Evolutionary conservation across 2,113 vertebrate genomes (phyloP), one percentile per base, ranked within the genome.

Genomic region (Grammomys dolichurus): DNA sequence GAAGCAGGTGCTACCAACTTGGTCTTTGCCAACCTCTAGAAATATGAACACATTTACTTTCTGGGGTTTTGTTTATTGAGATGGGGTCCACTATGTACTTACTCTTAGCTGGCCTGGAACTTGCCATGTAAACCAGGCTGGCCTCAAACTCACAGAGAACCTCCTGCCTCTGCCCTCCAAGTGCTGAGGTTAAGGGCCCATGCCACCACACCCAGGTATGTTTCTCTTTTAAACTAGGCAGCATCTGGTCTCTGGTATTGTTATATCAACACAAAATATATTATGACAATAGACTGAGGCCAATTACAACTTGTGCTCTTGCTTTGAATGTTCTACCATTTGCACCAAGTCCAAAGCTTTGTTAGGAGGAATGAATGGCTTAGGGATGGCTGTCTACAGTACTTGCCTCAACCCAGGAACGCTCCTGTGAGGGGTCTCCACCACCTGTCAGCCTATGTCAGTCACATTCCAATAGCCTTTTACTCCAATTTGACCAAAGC

Each of bases 291-390:
- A 69, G 48, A 48, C 51, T 65, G 72, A 73, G 43, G 54, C 10
- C 31, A 40, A 11, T 75, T 78, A 43, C 63, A 43, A 63, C 69
- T 84, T 82, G 31, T 46, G 1, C n/a, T 60, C 43, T 87, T 88
- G 26, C 1, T 14, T 60, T 77, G 33, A 56, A n/a, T 12, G n/a
- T 14, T 89, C 58, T 46, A 26, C 26, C 20, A 24, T 40, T 19
- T 16, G 36, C 65, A 85, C 70, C 46, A 94, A 87, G 90, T 69
- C 24, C 12, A 77, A n/a, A 78, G 63, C 93, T 91, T 73, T 77
- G 3, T 43, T 82, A 16, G 11, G 60, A 86, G 60, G 82, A 65
- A 95, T 4, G n/a, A 82, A 78, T 3, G 24, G 60, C 56, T 84
- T 24, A 19, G 19, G 56, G 20, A 58, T 89, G 51, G 17, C n/a